Evolutionary conservation across 2,888 invertebrate genomes (phyloP).

Genomic region (Platycnemis pennipes): DNA sequence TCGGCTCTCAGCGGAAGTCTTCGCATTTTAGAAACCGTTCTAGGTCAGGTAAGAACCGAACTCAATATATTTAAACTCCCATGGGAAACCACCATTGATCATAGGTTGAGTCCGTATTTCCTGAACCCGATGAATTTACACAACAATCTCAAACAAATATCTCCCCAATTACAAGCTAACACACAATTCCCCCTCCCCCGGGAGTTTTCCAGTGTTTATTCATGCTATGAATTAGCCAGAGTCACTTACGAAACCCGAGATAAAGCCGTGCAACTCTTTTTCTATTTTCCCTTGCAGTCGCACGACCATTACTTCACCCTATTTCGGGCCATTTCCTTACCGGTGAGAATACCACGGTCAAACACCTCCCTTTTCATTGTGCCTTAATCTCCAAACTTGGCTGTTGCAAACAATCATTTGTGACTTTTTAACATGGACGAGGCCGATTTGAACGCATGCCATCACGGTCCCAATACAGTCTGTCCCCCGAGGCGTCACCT

Average conservation of each 20-base stretch:
- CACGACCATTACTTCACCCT: background rate
- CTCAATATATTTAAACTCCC: slow-evolving; percentile 11
- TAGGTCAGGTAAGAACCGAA: background rate
- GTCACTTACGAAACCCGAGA: slow-evolving; percentile 2
- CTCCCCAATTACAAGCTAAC: background rate
- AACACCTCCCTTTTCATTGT: background rate
- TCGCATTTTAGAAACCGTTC: background rate
- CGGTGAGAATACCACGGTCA: background rate
- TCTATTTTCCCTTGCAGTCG: background rate
- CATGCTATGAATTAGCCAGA: background rate
- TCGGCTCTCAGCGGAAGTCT: background rate
- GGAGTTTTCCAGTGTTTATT: background rate
- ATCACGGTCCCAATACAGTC: background rate
- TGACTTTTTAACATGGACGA: background rate
- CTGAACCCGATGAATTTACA: background rate
- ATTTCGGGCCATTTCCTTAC: slow-evolving; percentile 10
- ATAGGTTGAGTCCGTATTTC: slow-evolving; percentile 28
- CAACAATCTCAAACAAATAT: background rate
- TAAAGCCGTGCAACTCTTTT: background rate
- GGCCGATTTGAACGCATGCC: background rate
- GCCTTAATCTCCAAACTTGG: background rate
- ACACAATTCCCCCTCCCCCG: background rate
- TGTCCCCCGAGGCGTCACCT: background rate
- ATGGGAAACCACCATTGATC: slow-evolving; percentile 2
- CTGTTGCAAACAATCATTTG: background rate